Evolutionary conservation across 2,888 invertebrate species (phyloP).

Genomic region (Pseudoips prasinana): DNA sequence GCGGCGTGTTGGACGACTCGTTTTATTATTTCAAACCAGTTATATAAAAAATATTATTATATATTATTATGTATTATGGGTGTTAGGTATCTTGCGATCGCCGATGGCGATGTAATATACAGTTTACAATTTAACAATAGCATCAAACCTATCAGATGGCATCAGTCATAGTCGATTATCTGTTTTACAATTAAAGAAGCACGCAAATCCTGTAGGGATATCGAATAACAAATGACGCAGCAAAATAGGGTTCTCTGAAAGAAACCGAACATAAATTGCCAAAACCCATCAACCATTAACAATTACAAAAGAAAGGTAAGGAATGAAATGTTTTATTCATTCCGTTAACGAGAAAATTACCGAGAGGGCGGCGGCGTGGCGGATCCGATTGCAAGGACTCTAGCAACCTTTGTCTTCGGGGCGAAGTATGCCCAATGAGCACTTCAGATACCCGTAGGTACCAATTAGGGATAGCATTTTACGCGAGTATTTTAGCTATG

Average conservation of each 20-base stretch:
- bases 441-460: slow-evolving; percentile 60
- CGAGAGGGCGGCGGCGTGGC: slow-evolving; percentile 67
- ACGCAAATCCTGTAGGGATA: slow-evolving; percentile 44
- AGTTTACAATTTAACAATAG: slow-evolving; percentile 18
- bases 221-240: slow-evolving; percentile 56
- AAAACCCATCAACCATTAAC: slow-evolving; percentile 79
- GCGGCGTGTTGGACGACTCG: slow-evolving; percentile 26
- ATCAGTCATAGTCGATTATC: slow-evolving; percentile 28
- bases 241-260: slow-evolving; percentile 53
- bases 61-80: neutral
- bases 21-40: slow-evolving; percentile 43
- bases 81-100: neutral
- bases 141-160: slow-evolving; percentile 13
- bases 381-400: slow-evolving; percentile 78
- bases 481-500: slow-evolving; percentile 46
- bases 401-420: slow-evolving; percentile 72
- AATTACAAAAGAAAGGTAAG: slow-evolving; percentile 80
- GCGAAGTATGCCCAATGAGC: slow-evolving; percentile 73
- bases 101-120: neutral
- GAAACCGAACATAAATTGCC: slow-evolving; percentile 70
- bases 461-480: slow-evolving; percentile 68
- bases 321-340: slow-evolving; percentile 82
- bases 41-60: slow-evolving; percentile 15
- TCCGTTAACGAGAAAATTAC: slow-evolving; percentile 81
- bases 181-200: slow-evolving; percentile 37